Conservation (phyloP, 1,140 invertebrate genomes). For the Dendrolimus kikuchii region DNA sequence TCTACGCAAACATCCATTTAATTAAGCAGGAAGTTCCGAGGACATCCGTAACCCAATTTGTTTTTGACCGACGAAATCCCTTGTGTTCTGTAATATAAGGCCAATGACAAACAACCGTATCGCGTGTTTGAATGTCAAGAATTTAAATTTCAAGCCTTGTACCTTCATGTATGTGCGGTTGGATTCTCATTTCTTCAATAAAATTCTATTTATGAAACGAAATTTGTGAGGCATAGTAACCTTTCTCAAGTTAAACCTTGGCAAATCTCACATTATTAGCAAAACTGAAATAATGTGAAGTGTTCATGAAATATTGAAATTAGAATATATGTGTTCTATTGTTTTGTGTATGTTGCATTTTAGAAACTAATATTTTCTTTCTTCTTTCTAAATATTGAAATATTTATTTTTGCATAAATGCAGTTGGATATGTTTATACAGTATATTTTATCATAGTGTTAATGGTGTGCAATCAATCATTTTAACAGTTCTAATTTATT, state of each 20-base stretch:
- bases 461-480: no score
- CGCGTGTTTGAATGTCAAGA: constrained; percentile 25
- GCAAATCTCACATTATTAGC: background rate
- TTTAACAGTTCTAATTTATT: no score
- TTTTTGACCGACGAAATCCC: constrained; percentile 36
- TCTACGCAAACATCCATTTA: constrained; percentile 38
- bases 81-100: constrained; percentile 23
- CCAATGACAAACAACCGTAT: constrained; percentile 30
- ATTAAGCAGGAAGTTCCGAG: constrained; percentile 49
- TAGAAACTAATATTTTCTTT: no score
- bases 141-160: constrained; percentile 10
- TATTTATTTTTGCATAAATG: no score
- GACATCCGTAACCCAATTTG: constrained; percentile 28
- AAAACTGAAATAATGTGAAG: background rate
- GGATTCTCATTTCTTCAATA: background rate
- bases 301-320: no score
- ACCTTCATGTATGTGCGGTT: background rate
- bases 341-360: no score
- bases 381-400: no score
- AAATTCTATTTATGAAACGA: constrained; percentile 1
- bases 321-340: no score
- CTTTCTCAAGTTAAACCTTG: no score
- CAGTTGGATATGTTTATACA: no score
- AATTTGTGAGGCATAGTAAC: background rate
- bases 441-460: no score